A percentile compares a stretch with the other conserved stretches of the same genome.
Evolutionary conservation across 2,797 vertebrate genomes (phyloP).

Genomic region (Myotis vivesi): DNA sequence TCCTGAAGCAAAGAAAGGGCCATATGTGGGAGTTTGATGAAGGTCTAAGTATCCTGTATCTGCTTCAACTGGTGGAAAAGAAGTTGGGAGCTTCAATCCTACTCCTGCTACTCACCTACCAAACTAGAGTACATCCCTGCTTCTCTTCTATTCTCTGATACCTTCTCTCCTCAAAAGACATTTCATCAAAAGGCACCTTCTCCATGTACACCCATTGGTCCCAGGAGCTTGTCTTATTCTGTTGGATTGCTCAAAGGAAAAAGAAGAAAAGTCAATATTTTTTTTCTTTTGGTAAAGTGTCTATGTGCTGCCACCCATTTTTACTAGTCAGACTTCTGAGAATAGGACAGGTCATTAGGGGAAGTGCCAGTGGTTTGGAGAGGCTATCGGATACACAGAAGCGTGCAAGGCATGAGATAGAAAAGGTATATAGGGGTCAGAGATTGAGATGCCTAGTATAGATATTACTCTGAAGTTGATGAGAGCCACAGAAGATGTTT

Average conservation of each 20-base stretch:
- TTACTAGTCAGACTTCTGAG: not conserved
- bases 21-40: not conserved
- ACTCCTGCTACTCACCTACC: not conserved
- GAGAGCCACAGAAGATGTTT: not conserved
- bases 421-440: not conserved
- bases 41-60: not conserved
- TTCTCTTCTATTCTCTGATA: not conserved
- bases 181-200: not conserved
- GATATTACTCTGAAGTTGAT: not conserved
- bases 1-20: not conserved
- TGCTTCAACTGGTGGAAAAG: not conserved
- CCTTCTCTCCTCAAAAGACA: not conserved
- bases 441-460: not conserved
- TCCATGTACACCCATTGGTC: not conserved
- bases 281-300: not conserved
- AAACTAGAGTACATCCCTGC: not conserved
- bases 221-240: not conserved
- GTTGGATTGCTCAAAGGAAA: not conserved
- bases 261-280: not conserved
- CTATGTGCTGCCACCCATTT: not conserved
- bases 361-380: not conserved
- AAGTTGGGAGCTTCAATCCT: not conserved
- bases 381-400: not conserved
- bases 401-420: not conserved
- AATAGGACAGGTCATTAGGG: not conserved